phyloP scores from a whole-genome alignment of 2,888 invertebrate species.

The Tetragnatha montana region DNA sequence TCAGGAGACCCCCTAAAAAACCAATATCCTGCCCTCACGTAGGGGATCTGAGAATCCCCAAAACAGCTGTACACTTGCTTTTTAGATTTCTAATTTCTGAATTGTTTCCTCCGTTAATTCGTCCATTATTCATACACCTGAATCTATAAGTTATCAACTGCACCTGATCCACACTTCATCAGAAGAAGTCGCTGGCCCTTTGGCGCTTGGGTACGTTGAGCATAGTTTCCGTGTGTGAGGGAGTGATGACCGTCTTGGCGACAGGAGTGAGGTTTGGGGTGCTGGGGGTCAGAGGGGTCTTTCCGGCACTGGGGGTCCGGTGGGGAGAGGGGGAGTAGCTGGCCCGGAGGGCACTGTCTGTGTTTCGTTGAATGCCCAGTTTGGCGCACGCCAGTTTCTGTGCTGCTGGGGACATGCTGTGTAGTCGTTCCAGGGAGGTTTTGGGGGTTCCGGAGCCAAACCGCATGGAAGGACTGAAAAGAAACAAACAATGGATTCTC shows the following conservation, averaged over 20 bases:
- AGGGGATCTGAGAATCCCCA: too few relatives aligned
- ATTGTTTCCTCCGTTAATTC: too few relatives aligned
- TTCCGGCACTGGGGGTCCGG: slow-evolving; percentile 73
- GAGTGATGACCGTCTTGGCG: slow-evolving; percentile 77
- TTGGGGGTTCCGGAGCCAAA: slow-evolving; percentile 73
- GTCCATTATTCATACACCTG: too few relatives aligned
- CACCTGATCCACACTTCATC: background rate
- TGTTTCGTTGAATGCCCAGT: slow-evolving; percentile 79
- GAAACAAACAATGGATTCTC: slow-evolving; percentile 51
- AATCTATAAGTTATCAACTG: too few relatives aligned
- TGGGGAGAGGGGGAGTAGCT: slow-evolving; percentile 80
- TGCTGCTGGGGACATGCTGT: slow-evolving; percentile 96
- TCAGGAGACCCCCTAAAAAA: too few relatives aligned
- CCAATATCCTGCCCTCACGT: too few relatives aligned
- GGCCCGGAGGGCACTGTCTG: slow-evolving; percentile 79
- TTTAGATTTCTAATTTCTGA: too few relatives aligned
- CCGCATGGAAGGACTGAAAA: slow-evolving; percentile 79
- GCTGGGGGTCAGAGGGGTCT: slow-evolving; percentile 74
- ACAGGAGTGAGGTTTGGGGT: slow-evolving; percentile 74
- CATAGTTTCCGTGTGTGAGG: slow-evolving; percentile 77
- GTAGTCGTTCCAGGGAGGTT: slow-evolving; percentile 85
- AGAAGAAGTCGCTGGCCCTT: slow-evolving; percentile 88
- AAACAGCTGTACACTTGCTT: too few relatives aligned
- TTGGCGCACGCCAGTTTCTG: slow-evolving; percentile 86
- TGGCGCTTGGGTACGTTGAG: slow-evolving; percentile 77